Evolutionary conservation across 2,113 vertebrate species (phyloP).

Genomic region (Hemiscyllium ocellatum): DNA sequence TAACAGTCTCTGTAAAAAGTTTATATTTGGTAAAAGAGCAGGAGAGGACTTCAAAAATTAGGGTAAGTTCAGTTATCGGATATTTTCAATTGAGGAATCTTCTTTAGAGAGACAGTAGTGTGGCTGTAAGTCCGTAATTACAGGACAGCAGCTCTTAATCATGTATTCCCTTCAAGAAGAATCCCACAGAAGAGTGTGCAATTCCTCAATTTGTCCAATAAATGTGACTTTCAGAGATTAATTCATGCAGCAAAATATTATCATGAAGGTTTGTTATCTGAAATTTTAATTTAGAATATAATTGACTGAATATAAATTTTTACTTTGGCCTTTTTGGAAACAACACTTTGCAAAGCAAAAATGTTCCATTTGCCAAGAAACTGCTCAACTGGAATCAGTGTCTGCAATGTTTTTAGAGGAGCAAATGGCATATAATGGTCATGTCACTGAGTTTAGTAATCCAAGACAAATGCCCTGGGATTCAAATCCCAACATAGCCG

Average conservation of each 20-base stretch:
- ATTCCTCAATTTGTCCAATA: neutral
- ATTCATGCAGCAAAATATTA: neutral
- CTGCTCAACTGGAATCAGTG: too few relatives aligned
- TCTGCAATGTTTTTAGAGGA: too few relatives aligned
- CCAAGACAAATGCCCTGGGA: too few relatives aligned
- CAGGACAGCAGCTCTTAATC: neutral
- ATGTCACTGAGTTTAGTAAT: too few relatives aligned
- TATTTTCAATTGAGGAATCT: neutral
- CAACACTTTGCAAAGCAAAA: too few relatives aligned
- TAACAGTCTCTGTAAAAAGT: neutral
- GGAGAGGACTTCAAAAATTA: neutral
- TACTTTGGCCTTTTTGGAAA: too few relatives aligned
- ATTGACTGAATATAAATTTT: too few relatives aligned
- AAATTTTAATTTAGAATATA: too few relatives aligned
- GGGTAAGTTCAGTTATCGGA: neutral
- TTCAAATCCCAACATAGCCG: too few relatives aligned
- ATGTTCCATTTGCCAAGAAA: too few relatives aligned
- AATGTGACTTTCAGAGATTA: neutral
- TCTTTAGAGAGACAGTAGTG: neutral
- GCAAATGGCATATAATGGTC: too few relatives aligned
- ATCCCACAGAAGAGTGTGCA: neutral
- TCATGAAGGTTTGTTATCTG: neutral
- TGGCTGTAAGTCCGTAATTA: neutral
- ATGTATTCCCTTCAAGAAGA: neutral
- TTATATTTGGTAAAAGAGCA: neutral